Evolutionary conservation across 2,797 vertebrate species (phyloP).

Genomic region (Cynodonichthys magdalenae): DNA sequence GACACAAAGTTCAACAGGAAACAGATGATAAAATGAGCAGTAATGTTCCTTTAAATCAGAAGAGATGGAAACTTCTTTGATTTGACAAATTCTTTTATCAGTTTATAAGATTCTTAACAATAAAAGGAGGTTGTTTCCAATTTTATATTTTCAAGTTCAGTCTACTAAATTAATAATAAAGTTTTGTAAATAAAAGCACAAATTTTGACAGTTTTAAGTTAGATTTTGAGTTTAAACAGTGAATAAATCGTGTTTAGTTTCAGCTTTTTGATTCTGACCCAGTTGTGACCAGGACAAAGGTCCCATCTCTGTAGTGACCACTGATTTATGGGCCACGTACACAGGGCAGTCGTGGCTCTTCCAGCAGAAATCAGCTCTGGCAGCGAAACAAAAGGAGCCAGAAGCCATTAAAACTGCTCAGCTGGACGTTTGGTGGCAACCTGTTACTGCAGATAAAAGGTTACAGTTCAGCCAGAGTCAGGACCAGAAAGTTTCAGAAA

Average conservation of each 20-base stretch:
- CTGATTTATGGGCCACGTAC: conserved; percentile 23
- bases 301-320: conserved; percentile 13
- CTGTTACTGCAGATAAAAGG: conserved; percentile 44
- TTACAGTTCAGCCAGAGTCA: conserved; percentile 32
- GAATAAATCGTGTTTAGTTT: too few species aligned
- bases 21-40: background rate
- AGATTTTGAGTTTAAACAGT: too few species aligned
- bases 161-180: too few species aligned
- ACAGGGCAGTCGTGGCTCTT: conserved; percentile 28
- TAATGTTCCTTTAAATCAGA: too few species aligned
- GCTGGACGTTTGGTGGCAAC: conserved; percentile 37
- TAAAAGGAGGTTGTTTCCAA: too few species aligned
- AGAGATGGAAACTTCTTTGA: too few species aligned
- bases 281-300: conserved; percentile 17
- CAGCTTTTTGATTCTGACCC: background rate
- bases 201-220: too few species aligned
- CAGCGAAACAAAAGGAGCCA: conserved; percentile 52
- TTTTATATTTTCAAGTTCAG: too few species aligned
- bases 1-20: background rate
- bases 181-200: too few species aligned
- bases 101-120: too few species aligned
- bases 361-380: conserved; percentile 31
- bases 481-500: background rate
- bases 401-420: conserved; percentile 45
- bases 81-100: too few species aligned